These are phyloP conservation scores for Corythoichthys haematopterus DNA, from an alignment of 2,113 vertebrate species.

Conservation along the genomic window DNA sequence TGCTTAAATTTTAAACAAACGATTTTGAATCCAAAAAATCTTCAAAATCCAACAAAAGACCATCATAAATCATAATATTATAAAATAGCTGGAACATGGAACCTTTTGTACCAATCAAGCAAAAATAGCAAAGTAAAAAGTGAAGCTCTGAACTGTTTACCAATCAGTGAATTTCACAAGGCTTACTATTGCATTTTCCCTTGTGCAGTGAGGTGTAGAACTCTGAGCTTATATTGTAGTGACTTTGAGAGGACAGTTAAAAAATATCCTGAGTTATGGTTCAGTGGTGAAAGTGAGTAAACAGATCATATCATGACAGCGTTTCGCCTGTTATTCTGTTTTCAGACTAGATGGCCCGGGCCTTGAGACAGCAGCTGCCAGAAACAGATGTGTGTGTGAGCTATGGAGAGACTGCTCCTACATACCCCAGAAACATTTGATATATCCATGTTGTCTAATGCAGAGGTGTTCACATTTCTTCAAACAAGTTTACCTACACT, in stretches of 20 bases:
- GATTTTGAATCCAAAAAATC: too few species aligned
- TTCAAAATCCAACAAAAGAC: too few species aligned
- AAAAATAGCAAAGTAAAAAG: too few species aligned
- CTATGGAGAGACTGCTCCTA: background rate
- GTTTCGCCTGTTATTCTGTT: background rate
- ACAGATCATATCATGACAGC: background rate
- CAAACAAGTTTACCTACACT: too few species aligned
- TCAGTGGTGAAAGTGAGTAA: conserved; percentile 14
- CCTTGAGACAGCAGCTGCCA: conserved; percentile 20
- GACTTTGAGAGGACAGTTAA: background rate
- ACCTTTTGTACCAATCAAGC: too few species aligned
- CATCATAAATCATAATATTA: too few species aligned
- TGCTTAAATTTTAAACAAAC: too few species aligned
- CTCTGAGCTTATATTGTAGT: background rate
- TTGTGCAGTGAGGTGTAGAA: background rate
- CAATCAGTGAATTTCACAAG: background rate
- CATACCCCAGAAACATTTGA: background rate
- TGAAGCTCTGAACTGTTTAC: background rate
- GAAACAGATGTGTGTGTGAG: conserved; percentile 2
- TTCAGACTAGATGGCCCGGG: conserved; percentile 15
- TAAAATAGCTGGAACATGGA: too few species aligned
- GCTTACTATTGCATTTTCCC: background rate
- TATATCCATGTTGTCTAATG: background rate
- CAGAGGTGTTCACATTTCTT: background rate
- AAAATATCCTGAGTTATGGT: background rate